Conservation (phyloP, 2,888 invertebrate species). For the Hydrotaea cyrtoneurina region DNA sequence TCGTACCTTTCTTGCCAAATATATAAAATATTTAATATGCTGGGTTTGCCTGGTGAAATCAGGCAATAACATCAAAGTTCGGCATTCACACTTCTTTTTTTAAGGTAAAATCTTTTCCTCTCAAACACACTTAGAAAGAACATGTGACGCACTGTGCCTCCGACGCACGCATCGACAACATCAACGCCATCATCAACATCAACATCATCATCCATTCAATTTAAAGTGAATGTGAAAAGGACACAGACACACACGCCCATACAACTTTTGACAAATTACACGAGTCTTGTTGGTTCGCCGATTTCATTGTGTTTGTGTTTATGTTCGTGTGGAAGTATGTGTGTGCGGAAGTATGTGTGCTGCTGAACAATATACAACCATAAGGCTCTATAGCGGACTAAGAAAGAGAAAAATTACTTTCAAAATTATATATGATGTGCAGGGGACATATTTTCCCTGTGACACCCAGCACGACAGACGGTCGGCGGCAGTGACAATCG, state of each 20-base stretch:
- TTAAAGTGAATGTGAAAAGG: constrained; percentile 16
- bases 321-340: not conserved
- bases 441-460: constrained; percentile 6
- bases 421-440: constrained; percentile 29
- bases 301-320: constrained; percentile 48
- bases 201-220: constrained; percentile 23
- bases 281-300: constrained; percentile 53
- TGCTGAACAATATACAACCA: constrained; percentile 17
- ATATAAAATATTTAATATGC: too few species aligned
- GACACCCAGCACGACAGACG: not conserved
- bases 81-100: too few species aligned
- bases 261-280: constrained; percentile 61
- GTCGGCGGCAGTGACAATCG: not conserved
- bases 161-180: not conserved
- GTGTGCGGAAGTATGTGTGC: constrained; percentile 24
- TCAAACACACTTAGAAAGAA: too few species aligned
- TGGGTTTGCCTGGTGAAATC: too few species aligned
- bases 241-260: constrained; percentile 30
- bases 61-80: too few species aligned
- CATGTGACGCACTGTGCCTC: not conserved
- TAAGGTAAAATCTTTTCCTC: too few species aligned
- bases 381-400: not conserved
- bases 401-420: constrained; percentile 36
- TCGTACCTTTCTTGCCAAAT: too few species aligned
- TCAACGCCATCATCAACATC: not conserved